Evolutionary conservation across 2,113 vertebrate genomes (phyloP).

Genomic region (Craseonycteris thonglongyai): DNA sequence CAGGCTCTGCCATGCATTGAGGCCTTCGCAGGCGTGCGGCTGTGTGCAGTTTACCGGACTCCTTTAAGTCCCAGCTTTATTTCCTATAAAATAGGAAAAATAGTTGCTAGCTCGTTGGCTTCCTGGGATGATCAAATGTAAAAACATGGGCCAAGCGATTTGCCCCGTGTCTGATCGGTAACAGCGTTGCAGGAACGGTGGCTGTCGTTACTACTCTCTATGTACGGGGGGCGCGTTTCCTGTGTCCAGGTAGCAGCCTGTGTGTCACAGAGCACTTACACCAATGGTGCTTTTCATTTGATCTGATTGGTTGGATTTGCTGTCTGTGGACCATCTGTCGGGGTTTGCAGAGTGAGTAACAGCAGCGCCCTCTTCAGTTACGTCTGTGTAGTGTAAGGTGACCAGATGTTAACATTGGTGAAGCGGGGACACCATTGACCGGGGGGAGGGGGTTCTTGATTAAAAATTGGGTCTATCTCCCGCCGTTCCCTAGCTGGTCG

Average conservation of each 20-base stretch:
- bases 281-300: neutral
- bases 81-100: neutral
- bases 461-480: no score
- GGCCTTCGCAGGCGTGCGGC: fast-evolving
- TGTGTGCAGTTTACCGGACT: neutral
- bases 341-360: neutral
- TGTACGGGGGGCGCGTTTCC: no score
- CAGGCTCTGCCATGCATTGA: no score
- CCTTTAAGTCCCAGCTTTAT: neutral
- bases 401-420: no score
- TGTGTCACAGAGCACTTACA: neutral
- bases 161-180: neutral
- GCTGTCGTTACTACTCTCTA: no score
- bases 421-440: no score
- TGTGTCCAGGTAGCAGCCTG: neutral
- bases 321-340: neutral
- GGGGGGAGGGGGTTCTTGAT: no score
- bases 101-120: neutral
- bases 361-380: neutral
- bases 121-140: neutral
- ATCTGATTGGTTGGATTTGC: neutral
- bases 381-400: neutral
- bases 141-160: neutral
- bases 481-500: no score
- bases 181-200: neutral